Conservation (phyloP, 2,797 vertebrate genomes). For the Buceros bicornis region DNA sequence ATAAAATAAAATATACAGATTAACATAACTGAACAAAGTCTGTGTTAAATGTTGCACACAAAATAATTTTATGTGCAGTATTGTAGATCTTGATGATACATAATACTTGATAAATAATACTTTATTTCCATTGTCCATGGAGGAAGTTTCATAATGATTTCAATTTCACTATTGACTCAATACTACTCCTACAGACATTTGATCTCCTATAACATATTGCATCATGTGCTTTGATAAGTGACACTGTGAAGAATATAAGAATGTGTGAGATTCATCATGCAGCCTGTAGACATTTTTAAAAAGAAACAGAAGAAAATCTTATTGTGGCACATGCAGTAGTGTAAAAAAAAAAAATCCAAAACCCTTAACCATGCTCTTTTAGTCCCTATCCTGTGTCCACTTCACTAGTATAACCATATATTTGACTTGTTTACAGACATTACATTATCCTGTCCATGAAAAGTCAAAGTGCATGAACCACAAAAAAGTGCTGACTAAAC, state of each 20-base stretch:
- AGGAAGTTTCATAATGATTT: not conserved
- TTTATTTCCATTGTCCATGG: not conserved
- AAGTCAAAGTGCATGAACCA: not conserved
- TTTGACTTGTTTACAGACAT: not conserved
- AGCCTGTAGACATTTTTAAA: not conserved
- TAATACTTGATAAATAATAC: not conserved
- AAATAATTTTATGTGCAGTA: not conserved
- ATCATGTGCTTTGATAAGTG: not conserved
- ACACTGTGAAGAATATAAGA: not conserved
- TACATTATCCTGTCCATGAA: not conserved
- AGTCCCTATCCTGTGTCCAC: not conserved
- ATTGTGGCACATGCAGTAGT: not conserved
- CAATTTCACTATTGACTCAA: not conserved
- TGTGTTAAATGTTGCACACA: not conserved
- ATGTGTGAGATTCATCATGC: not conserved
- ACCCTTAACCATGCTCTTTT: not conserved
- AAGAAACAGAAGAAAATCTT: not conserved
- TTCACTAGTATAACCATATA: not conserved
- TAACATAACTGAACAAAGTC: not conserved
- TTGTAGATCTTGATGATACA: not conserved
- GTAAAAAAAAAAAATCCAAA: not conserved
- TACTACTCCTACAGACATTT: not conserved
- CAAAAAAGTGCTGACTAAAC: not conserved
- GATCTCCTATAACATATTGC: not conserved
- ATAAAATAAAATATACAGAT: not conserved